Base-by-base conservation (phyloP, 2,797 vertebrate species). In the Bryconaethiops microstoma region DNA sequence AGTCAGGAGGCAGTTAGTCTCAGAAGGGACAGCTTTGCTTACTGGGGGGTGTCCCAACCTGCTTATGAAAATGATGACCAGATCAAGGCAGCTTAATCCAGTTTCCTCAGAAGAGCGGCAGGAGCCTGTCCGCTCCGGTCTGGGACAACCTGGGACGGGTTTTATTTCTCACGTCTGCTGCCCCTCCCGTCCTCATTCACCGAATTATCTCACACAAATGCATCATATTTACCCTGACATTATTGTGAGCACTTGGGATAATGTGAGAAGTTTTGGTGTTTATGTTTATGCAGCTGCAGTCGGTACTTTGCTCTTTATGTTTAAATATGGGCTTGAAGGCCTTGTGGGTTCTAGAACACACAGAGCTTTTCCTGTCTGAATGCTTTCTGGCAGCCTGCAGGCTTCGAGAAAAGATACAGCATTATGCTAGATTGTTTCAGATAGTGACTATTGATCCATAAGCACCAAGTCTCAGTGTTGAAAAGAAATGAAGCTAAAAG, bases 11-110 rank as follows among this genome's bases (percentile, higher is more conserved):
- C 13, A 59, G 50, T 45, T 14, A 12, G 7, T 39, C 59, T 80
- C 19, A 29, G 71, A 45, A 55, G 23, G 57, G 23, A 14, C 12
- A 52, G 68, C 67, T 75, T 79, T n/a, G 25, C 68, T 73, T 25
- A 35, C 79, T 81, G 35, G 63, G 45, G 54, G 52, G 48, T 74
- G 59, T 14, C 63, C 69, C 42, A 78, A 62, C 35, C 65, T n/a
- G 25, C 25, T 69, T 60, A 39, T 23, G 50, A 59, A 74, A 62
- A 63, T 10, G 29, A 68, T n/a, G 52, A 74, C 83, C 71, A 67
- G 77, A 80, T 81, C 35, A 67, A 64, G 40, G 76, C 75, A 75
- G 85, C 80, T 75, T 52, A 60, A 77, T 72, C 75, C 57, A 68
- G 79, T 69, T 82, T 16, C 16, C 60, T 12, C 54, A 52, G 35